These are phyloP conservation scores for Zaprionus africanus DNA, from an alignment of 1,140 invertebrate species.

Conservation along the genomic window DNA sequence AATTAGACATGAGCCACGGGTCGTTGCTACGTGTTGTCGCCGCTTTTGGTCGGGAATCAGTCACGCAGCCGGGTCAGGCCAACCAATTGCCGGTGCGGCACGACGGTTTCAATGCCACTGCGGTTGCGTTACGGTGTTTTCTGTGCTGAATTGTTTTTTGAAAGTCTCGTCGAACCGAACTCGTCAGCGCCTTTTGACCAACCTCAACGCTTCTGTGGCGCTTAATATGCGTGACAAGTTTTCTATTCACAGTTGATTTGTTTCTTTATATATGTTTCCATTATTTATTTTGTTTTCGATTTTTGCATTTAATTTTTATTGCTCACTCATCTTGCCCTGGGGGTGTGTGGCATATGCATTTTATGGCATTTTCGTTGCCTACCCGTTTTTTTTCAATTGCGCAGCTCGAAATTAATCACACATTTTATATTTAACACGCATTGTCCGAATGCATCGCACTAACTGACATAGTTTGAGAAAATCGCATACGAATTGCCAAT, in stretches of 20 bases:
- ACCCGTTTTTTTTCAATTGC: slow-evolving; percentile 34
- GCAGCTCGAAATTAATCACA: slow-evolving; percentile 53
- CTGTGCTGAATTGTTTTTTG: slow-evolving; percentile 46
- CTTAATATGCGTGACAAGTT: slow-evolving; percentile 64
- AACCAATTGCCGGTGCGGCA: slow-evolving; percentile 30
- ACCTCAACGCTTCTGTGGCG: slow-evolving; percentile 42
- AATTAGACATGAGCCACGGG: slow-evolving; percentile 20
- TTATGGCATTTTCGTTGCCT: slow-evolving; percentile 54
- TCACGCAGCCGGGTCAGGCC: slow-evolving; percentile 22
- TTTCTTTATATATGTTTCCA: slow-evolving; percentile 24
- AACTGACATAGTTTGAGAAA: slow-evolving; percentile 59
- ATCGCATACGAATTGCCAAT: slow-evolving; percentile 70
- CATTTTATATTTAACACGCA: slow-evolving; percentile 58
- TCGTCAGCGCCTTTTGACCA: slow-evolving; percentile 74
- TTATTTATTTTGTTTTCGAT: slow-evolving; percentile 47
- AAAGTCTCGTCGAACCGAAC: slow-evolving; percentile 53
- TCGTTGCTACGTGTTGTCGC: slow-evolving; percentile 5
- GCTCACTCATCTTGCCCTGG: not conserved
- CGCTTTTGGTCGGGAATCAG: slow-evolving; percentile 30
- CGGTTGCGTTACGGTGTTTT: slow-evolving; percentile 24
- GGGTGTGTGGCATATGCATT: slow-evolving; percentile 63
- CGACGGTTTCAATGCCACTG: slow-evolving; percentile 59
- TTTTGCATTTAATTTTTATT: slow-evolving; percentile 45
- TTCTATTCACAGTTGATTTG: slow-evolving; percentile 50
- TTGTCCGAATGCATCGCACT: slow-evolving; percentile 58